Percentiles rank a stretch among this genome's conserved stretches.
Evolutionary conservation across 1,140 invertebrate species (phyloP).

Genomic region (Drosophila ficusphila): DNA sequence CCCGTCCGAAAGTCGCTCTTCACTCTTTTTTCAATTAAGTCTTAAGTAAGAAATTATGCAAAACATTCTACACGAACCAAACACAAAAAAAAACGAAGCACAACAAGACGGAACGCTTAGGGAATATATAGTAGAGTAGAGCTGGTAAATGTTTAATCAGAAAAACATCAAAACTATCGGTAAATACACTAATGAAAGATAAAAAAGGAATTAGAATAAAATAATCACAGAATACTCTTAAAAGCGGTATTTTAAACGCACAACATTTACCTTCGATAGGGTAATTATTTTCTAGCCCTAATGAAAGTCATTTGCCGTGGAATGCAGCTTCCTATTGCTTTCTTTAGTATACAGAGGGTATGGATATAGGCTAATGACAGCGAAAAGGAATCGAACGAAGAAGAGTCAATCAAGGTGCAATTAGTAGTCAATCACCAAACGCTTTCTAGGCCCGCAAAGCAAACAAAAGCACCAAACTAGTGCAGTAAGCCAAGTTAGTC

Average conservation of each 20-base stretch:
- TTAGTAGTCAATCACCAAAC: constrained; percentile 58
- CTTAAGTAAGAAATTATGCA: constrained; percentile 84
- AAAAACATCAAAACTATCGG: background rate
- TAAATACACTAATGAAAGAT: background rate
- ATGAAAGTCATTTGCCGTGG: constrained; percentile 41
- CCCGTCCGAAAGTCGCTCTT: constrained; percentile 47
- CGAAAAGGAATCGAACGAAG: constrained; percentile 35
- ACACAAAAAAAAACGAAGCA: constrained; percentile 28
- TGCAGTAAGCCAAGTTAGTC: constrained; percentile 66
- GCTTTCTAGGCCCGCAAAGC: constrained; percentile 61
- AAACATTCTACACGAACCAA: constrained; percentile 62
- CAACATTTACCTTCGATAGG: background rate
- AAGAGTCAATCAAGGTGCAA: constrained; percentile 77
- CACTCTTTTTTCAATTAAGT: constrained; percentile 77
- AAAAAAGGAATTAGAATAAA: too few relatives aligned
- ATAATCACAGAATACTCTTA: too few relatives aligned
- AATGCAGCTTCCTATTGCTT: constrained; percentile 4
- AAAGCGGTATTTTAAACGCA: too few relatives aligned
- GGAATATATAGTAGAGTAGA: constrained; percentile 46
- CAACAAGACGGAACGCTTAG: constrained; percentile 29
- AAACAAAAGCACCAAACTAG: constrained; percentile 54
- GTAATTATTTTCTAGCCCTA: background rate
- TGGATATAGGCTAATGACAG: constrained; percentile 52
- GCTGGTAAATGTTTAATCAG: background rate
- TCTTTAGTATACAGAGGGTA: constrained; percentile 2